phyloP scores from a whole-genome alignment of 2,888 invertebrate genomes.

The Polietes domitor region DNA sequence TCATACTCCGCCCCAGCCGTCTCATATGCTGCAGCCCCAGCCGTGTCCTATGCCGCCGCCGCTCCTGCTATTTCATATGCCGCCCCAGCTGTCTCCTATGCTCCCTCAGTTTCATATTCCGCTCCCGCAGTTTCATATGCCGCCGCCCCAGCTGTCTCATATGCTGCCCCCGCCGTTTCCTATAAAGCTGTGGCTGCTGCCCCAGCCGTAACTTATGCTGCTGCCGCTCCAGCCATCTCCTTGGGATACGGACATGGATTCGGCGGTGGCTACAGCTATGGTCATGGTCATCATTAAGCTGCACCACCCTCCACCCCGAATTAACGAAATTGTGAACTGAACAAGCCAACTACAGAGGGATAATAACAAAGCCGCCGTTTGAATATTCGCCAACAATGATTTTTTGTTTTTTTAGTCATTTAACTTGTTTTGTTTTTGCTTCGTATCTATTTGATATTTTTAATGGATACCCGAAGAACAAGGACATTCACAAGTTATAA shows the following conservation, averaged over 20 bases:
- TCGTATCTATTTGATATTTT: background rate
- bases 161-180: conserved; percentile 30
- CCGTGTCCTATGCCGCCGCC: too few relatives aligned
- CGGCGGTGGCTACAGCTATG: conserved; percentile 67
- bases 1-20: conserved; percentile 65
- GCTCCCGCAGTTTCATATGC: too few relatives aligned
- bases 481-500: conserved; percentile 23
- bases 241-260: conserved; percentile 56
- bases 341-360: background rate
- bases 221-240: conserved; percentile 53
- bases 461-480: background rate
- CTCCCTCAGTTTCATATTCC: too few relatives aligned
- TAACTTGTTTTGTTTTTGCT: conserved; percentile 32
- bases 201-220: conserved; percentile 65
- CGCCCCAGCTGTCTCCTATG: too few relatives aligned
- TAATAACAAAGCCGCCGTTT: conserved; percentile 52
- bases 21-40: conserved; percentile 65
- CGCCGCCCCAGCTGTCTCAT: conserved; percentile 54
- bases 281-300: conserved; percentile 58
- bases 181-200: background rate
- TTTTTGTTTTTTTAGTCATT: conserved; percentile 51
- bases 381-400: conserved; percentile 45
- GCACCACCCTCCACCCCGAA: background rate
- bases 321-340: background rate
- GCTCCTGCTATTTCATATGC: too few relatives aligned